Conservation (phyloP, 2,797 vertebrate species). For the Fundulus diaphanus region DNA sequence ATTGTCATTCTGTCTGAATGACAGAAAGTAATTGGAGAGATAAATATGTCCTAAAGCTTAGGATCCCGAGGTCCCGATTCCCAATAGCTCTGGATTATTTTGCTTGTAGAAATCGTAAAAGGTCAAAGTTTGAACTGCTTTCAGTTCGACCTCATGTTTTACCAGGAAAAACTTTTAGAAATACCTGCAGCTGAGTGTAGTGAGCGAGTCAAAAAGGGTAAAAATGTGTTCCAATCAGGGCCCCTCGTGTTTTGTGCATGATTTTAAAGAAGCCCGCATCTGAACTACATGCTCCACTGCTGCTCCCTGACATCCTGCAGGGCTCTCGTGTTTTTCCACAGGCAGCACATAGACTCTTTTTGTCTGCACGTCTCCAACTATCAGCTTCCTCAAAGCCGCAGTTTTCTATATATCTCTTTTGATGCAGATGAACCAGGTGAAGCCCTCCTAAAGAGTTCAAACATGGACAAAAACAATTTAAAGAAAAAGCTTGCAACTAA, state of each 20-base stretch:
- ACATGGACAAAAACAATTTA: slow-evolving; percentile 1
- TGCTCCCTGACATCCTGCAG: slow-evolving; percentile 46
- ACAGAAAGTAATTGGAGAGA: not conserved
- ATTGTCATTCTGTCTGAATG: not conserved
- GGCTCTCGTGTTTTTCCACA: slow-evolving; percentile 23
- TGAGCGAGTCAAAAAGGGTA: slow-evolving; percentile 1
- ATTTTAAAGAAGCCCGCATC: slow-evolving; percentile 2
- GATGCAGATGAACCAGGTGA: slow-evolving; percentile 28
- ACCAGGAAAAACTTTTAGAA: not conserved
- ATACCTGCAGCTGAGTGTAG: not conserved
- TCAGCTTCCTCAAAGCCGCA: slow-evolving; percentile 20
- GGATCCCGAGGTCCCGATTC: not conserved
- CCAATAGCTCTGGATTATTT: not conserved
- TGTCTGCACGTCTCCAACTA: slow-evolving; percentile 6
- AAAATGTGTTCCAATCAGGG: slow-evolving; percentile 1
- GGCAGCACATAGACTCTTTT: slow-evolving; percentile 11
- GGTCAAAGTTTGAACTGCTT: not conserved
- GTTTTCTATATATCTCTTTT: slow-evolving; percentile 6
- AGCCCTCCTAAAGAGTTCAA: slow-evolving; percentile 7
- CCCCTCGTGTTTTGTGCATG: slow-evolving; percentile 6
- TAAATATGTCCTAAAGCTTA: not conserved
- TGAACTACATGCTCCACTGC: slow-evolving; percentile 24
- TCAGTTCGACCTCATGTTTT: not conserved
- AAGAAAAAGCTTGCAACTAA: slow-evolving; percentile 9
- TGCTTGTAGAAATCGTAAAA: not conserved